Conservation (phyloP, 2,888 invertebrate species). For the Axea sp. region DNA sequence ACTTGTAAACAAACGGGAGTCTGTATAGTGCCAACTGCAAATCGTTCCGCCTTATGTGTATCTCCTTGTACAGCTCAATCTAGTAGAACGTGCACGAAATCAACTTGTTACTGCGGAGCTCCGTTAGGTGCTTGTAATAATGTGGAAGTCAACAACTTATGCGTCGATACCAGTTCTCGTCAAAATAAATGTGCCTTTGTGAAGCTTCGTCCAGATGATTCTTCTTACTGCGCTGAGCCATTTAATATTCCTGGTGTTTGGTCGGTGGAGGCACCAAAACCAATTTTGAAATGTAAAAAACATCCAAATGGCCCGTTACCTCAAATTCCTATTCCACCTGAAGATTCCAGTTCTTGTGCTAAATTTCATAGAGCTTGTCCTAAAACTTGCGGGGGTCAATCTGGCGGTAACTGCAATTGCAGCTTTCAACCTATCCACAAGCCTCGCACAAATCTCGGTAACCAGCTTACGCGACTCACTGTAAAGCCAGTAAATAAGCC, state of each 20-base stretch:
- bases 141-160: constrained; percentile 51
- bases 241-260: constrained; percentile 69
- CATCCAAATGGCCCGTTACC: constrained; percentile 72
- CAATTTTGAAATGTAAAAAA: constrained; percentile 65
- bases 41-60: constrained; percentile 74
- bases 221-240: constrained; percentile 71
- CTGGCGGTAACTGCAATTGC: constrained; percentile 55
- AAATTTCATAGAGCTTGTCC: constrained; percentile 57
- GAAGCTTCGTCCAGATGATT: constrained; percentile 69
- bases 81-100: constrained; percentile 64
- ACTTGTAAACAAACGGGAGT: constrained; percentile 70
- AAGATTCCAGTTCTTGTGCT: constrained; percentile 62
- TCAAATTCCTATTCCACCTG: constrained; percentile 74
- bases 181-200: constrained; percentile 71
- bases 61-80: constrained; percentile 71
- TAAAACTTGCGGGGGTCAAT: constrained; percentile 50
- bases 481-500: constrained; percentile 66
- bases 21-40: constrained; percentile 72
- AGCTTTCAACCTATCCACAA: constrained; percentile 74
- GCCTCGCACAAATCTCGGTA: constrained; percentile 76
- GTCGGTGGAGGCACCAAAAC: constrained; percentile 68
- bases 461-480: constrained; percentile 76
- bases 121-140: constrained; percentile 68
- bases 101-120: constrained; percentile 66
- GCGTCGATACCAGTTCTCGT: constrained; percentile 67